Conservation (phyloP, 2,113 vertebrate species). For the Xenus cinereus region DNA sequence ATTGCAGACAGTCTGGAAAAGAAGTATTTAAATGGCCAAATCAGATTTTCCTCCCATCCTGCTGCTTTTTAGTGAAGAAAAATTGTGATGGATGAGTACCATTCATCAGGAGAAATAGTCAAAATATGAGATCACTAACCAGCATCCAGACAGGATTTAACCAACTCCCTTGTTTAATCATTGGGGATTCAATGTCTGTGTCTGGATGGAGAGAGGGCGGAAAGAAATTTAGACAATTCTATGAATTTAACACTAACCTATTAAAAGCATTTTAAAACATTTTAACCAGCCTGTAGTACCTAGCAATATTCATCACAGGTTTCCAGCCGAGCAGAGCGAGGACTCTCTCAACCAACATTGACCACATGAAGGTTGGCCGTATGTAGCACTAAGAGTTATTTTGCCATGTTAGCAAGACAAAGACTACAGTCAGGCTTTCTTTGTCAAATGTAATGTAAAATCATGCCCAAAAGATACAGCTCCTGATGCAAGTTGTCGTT, state of each 20-base stretch:
- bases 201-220: neutral
- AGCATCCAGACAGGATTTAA: conserved; percentile 35
- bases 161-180: conserved; percentile 36
- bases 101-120: conserved; percentile 36
- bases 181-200: neutral
- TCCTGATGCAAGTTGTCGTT: neutral
- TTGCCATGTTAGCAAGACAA: neutral
- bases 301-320: neutral
- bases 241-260: neutral
- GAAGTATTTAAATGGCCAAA: conserved; percentile 7
- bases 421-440: neutral
- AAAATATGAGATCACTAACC: conserved; percentile 57
- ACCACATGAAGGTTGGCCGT: fast-evolving
- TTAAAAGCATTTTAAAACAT: neutral
- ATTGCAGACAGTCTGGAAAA: conserved; percentile 26
- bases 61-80: conserved; percentile 33
- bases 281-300: neutral
- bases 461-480: neutral
- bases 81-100: conserved; percentile 23
- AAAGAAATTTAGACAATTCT: neutral
- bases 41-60: neutral
- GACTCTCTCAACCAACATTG: neutral
- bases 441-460: neutral
- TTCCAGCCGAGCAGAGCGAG: neutral
- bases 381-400: neutral